A percentile compares a stretch with the other conserved stretches of the same genome.
These are phyloP conservation scores for Kryptolebias marmoratus DNA, from an alignment of 2,113 vertebrate genomes.

Conservation along the genomic window DNA sequence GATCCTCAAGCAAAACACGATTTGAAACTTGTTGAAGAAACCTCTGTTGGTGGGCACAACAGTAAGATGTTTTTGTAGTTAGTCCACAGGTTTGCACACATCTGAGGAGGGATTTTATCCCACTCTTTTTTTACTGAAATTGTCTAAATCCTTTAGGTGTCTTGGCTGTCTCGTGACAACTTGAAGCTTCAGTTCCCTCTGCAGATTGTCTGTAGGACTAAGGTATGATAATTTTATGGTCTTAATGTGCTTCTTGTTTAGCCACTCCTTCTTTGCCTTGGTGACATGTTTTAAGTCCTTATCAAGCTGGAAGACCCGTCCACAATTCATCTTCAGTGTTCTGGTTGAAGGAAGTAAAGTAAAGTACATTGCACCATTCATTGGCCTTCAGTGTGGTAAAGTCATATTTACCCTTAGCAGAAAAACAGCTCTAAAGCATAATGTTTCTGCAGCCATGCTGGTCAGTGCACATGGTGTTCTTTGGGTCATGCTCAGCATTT, in stretches of 20 bases:
- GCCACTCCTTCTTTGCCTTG: neutral
- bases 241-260: neutral
- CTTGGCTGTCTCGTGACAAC: neutral
- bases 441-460: neutral
- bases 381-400: neutral
- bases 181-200: no score
- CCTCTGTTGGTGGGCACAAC: neutral
- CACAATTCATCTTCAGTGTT: neutral
- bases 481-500: neutral
- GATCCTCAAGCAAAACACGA: neutral
- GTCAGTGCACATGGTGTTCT: neutral
- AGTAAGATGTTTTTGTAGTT: neutral
- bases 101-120: neutral
- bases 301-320: neutral
- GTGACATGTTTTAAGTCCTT: neutral
- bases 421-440: neutral
- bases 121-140: neutral
- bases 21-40: neutral
- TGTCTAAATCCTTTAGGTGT: neutral
- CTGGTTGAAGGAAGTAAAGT: neutral
- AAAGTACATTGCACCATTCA: neutral
- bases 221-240: neutral
- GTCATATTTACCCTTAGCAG: neutral
- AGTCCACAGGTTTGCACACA: neutral
- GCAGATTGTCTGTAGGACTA: neutral